Conservation (phyloP, 2,113 vertebrate genomes). For the Platycercus adscitus region DNA sequence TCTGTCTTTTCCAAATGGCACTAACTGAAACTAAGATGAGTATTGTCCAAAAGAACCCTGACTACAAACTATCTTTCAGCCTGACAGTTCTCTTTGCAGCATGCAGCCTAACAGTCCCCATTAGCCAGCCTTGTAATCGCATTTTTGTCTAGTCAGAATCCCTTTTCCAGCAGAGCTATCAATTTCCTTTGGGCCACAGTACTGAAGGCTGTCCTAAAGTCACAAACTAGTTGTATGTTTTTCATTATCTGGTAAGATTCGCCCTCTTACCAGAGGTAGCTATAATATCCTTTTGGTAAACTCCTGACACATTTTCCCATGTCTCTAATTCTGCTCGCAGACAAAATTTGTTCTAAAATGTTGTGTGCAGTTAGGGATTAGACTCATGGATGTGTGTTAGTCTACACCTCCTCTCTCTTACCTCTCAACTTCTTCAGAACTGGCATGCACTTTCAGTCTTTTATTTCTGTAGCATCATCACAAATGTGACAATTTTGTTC, state of each 20-base stretch:
- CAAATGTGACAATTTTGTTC: neutral
- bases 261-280: neutral
- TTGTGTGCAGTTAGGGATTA: neutral
- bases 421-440: neutral
- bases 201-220: neutral
- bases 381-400: neutral
- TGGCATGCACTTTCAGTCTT: neutral
- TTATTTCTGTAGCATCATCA: neutral
- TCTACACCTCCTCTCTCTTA: neutral
- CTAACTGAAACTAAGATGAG: neutral
- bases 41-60: neutral
- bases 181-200: neutral
- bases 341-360: neutral
- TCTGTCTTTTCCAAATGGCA: neutral
- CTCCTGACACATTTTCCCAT: neutral
- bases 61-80: neutral
- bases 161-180: neutral
- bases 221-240: neutral
- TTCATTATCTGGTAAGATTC: neutral
- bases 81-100: neutral
- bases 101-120: neutral
- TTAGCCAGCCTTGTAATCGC: neutral
- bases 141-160: neutral
- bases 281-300: neutral
- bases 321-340: neutral